phyloP scores from a whole-genome alignment of 2,113 vertebrate genomes.

The Datnioides undecimradiatus region DNA sequence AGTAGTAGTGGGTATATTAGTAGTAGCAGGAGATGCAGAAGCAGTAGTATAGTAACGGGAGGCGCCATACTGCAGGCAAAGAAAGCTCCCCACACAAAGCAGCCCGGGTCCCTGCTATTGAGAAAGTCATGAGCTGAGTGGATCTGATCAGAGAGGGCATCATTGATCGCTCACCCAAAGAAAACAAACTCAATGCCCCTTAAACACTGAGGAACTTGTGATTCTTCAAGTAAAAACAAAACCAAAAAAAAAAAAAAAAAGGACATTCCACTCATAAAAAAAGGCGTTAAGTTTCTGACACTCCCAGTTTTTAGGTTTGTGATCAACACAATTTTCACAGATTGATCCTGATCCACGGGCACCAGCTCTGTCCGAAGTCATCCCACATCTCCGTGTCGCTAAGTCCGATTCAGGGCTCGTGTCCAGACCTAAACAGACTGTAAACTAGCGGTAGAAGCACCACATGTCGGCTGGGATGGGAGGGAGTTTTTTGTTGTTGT shows the following conservation, averaged over 20 bases:
- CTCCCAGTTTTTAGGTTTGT: slow-evolving; percentile 50
- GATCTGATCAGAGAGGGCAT: slow-evolving; percentile 43
- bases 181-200: slow-evolving; percentile 37
- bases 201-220: slow-evolving; percentile 49
- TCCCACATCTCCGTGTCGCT: slow-evolving; percentile 13
- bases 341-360: slow-evolving; percentile 38
- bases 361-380: slow-evolving; percentile 32
- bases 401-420: slow-evolving; percentile 43
- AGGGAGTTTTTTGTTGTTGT: slow-evolving; percentile 10
- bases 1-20: slow-evolving; percentile 84
- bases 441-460: slow-evolving; percentile 76
- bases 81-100: slow-evolving; percentile 53
- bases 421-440: slow-evolving; percentile 53
- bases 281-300: slow-evolving; percentile 39
- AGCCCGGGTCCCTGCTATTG: slow-evolving; percentile 52
- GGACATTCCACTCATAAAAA: slow-evolving; percentile 67
- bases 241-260: slow-evolving; percentile 39
- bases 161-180: slow-evolving; percentile 29
- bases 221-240: slow-evolving; percentile 73
- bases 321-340: slow-evolving; percentile 62
- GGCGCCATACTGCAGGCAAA: slow-evolving; percentile 64
- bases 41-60: slow-evolving; percentile 82
- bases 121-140: slow-evolving; percentile 48
- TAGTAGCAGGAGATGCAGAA: slow-evolving; percentile 83
- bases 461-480: slow-evolving; percentile 56